phyloP scores from a whole-genome alignment of 2,888 invertebrate genomes.

The Tetheella fluctuosa region DNA sequence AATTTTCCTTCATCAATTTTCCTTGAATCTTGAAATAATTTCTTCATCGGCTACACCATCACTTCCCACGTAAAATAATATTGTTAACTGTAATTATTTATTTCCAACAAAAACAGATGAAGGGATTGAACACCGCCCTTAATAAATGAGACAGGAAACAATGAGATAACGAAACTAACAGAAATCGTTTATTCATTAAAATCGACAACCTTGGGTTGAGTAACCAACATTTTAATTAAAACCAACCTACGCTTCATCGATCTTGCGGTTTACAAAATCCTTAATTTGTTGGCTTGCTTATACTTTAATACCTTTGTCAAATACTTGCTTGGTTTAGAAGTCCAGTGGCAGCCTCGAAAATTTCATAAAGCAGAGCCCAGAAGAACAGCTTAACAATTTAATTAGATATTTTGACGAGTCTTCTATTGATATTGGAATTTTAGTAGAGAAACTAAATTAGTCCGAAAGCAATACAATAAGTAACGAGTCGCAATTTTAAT shows the following conservation, averaged over 20 bases:
- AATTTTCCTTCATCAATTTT: no score
- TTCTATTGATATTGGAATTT: no score
- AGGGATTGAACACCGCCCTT: slow-evolving; percentile 41
- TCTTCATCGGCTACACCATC: no score
- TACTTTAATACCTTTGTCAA: slow-evolving; percentile 10
- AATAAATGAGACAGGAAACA: slow-evolving; percentile 48
- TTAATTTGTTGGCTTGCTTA: slow-evolving; percentile 49
- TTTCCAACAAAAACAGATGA: slow-evolving; percentile 21
- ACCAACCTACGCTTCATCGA: slow-evolving; percentile 69
- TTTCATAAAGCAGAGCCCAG: not conserved
- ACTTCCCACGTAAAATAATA: slow-evolving; percentile 20
- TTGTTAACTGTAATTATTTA: slow-evolving; percentile 18
- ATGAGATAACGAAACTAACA: slow-evolving; percentile 60
- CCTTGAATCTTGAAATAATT: no score
- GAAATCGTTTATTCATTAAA: slow-evolving; percentile 74
- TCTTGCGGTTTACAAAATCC: slow-evolving; percentile 73
- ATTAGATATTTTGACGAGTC: not conserved
- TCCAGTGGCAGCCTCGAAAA: not conserved
- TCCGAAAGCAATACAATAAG: no score
- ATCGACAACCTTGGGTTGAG: slow-evolving; percentile 66
- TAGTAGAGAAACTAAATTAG: no score
- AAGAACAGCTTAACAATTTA: not conserved
- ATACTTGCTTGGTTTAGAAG: not conserved
- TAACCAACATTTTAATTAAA: slow-evolving; percentile 79
- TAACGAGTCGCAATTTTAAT: no score